Percentiles rank a stretch among this genome's conserved stretches.
Conservation (phyloP, 1,140 invertebrate species). For the Asobara japonica region DNA sequence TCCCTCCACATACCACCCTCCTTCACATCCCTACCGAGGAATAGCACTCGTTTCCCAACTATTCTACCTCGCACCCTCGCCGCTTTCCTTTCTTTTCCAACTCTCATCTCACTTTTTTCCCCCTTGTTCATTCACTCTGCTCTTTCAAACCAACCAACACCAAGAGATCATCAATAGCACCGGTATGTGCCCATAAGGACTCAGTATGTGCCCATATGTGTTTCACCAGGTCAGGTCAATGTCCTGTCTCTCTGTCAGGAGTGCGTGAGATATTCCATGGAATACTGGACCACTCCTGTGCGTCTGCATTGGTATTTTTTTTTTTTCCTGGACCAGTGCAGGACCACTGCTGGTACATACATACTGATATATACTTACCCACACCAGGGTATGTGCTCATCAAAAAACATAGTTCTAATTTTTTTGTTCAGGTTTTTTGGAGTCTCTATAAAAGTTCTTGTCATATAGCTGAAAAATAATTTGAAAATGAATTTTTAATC, state of each 20-base stretch:
- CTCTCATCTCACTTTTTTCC: conserved; percentile 17
- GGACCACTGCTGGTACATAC: no score
- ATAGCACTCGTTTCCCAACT: conserved; percentile 9
- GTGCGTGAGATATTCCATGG: no score
- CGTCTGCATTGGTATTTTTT: no score
- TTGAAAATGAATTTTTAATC: no score
- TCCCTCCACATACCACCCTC: neutral
- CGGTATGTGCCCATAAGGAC: conserved; percentile 47
- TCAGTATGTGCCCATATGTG: no score
- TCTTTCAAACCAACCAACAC: conserved; percentile 22
- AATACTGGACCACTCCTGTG: no score
- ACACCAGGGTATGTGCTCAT: no score
- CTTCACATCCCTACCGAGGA: neutral
- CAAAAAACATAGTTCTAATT: no score
- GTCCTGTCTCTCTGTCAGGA: conserved; percentile 53
- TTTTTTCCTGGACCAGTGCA: neutral
- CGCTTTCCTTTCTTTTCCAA: conserved; percentile 9
- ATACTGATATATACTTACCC: no score
- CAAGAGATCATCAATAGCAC: neutral
- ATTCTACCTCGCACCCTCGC: conserved; percentile 1
- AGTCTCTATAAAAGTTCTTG: no score
- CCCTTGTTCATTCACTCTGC: neutral
- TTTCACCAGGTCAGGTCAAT: conserved; percentile 68
- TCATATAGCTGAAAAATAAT: no score
- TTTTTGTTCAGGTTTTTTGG: no score